These are phyloP conservation scores for Alouatta palliata DNA, from an alignment of 2,113 vertebrate genomes.

Conservation along the genomic window DNA sequence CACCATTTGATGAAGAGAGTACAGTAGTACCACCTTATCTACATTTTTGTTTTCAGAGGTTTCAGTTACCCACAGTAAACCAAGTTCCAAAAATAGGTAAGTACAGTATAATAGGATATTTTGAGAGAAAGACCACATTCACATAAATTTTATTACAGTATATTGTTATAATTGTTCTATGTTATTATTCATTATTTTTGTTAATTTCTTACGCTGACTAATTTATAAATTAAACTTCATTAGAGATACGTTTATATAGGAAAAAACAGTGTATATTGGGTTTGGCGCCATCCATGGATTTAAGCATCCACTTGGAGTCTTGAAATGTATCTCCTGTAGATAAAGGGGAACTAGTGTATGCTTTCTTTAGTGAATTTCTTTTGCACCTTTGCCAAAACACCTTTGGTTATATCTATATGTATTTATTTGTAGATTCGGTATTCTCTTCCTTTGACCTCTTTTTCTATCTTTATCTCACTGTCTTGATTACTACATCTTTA, in stretches of 20 bases:
- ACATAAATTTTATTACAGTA: neutral
- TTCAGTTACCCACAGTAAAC: neutral
- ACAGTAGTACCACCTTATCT: neutral
- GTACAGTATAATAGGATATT: neutral
- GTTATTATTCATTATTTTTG: neutral
- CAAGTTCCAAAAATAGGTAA: neutral
- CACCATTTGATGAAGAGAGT: neutral
- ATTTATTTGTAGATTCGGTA: neutral
- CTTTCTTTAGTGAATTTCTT: neutral
- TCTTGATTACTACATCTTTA: neutral
- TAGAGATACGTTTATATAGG: accelerated
- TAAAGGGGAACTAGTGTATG: too few species aligned
- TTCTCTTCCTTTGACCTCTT: neutral
- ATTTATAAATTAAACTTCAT: neutral
- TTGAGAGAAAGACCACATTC: neutral
- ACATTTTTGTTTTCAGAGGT: neutral
- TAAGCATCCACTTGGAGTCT: neutral
- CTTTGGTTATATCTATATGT: neutral
- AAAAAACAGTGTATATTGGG: neutral
- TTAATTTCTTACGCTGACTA: neutral
- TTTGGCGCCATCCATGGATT: neutral
- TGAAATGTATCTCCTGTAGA: neutral
- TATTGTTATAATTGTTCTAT: neutral
- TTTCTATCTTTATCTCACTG: neutral
- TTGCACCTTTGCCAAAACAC: neutral